Evolutionary conservation across 2,113 vertebrate species (phyloP).

Genomic region (Phrynocephalus versicolor): DNA sequence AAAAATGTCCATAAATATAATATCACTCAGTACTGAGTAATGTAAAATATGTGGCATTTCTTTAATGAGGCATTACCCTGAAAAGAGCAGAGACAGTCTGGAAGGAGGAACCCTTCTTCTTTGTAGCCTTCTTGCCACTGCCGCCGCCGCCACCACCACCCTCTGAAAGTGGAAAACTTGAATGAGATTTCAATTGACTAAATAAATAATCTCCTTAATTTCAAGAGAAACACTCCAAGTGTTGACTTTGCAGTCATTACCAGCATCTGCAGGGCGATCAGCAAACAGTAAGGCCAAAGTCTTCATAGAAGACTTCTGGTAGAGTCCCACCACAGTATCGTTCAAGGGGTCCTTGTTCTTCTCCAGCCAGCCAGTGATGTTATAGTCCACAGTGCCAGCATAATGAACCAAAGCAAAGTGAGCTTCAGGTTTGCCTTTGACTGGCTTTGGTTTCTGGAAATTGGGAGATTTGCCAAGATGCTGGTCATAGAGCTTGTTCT

Average conservation of each 20-base stretch:
- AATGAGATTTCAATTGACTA: neutral
- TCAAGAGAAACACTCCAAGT: neutral
- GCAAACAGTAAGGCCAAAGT: slow-evolving; percentile 80
- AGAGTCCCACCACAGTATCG: slow-evolving; percentile 85
- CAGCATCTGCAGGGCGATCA: slow-evolving; percentile 74
- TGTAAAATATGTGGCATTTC: no score
- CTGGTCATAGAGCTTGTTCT: slow-evolving; percentile 88
- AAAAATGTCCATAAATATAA: neutral
- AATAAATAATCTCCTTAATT: neutral
- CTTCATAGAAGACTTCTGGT: slow-evolving; percentile 86
- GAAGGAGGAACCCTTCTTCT: slow-evolving; percentile 86
- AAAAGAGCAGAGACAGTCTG: slow-evolving; percentile 86
- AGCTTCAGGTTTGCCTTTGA: slow-evolving; percentile 83
- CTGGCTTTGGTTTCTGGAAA: slow-evolving; percentile 90
- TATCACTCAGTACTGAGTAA: neutral
- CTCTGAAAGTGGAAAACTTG: slow-evolving; percentile 54
- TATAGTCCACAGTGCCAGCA: slow-evolving; percentile 87
- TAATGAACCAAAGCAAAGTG: slow-evolving; percentile 87
- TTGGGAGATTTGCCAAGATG: slow-evolving; percentile 85
- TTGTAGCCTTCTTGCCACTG: slow-evolving; percentile 73
- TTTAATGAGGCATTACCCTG: no score
- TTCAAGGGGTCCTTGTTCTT: slow-evolving; percentile 95
- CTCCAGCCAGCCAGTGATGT: slow-evolving; percentile 87
- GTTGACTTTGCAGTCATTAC: slow-evolving; percentile 3
- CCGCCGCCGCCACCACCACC: slow-evolving; percentile 3